Evolutionary conservation across 2,888 invertebrate species (phyloP).

Genomic region (Odontocerum albicorne): DNA sequence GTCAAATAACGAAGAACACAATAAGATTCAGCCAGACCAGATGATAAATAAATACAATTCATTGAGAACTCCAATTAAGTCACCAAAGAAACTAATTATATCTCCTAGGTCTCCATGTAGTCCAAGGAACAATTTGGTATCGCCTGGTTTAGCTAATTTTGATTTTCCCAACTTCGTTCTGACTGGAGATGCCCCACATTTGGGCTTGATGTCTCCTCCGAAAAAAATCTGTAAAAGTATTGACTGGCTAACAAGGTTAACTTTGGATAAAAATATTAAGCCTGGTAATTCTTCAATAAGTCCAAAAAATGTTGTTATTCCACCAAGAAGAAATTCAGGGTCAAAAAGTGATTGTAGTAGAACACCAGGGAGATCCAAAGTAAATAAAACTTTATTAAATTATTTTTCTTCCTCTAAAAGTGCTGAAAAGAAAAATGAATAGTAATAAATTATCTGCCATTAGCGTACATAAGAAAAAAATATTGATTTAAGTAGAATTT

Average conservation of each 20-base stretch:
- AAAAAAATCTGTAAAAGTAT: conserved; percentile 63
- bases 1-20: conserved; percentile 34
- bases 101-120: conserved; percentile 40
- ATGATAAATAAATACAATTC: conserved; percentile 6
- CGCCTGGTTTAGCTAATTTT: conserved; percentile 61
- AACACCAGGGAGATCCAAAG: conserved; percentile 25
- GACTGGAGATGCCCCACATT: conserved; percentile 76
- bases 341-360: conserved; percentile 14
- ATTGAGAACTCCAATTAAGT: conserved; percentile 33
- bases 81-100: conserved; percentile 37
- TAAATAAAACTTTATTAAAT: conserved; percentile 23
- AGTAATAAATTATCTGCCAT: too few relatives aligned
- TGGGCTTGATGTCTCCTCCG: conserved; percentile 68
- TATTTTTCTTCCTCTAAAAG: conserved; percentile 25
- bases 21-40: not conserved
- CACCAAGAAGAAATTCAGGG: conserved; percentile 17
- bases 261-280: conserved; percentile 53
- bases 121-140: conserved; percentile 40
- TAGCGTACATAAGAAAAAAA: too few relatives aligned
- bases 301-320: conserved; percentile 2
- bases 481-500: too few relatives aligned
- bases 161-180: conserved; percentile 77
- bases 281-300: conserved; percentile 4
- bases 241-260: conserved; percentile 72
- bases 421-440: conserved; percentile 15